Conservation (phyloP, 2,797 vertebrate genomes). For the Petrocephalus sullivani region DNA sequence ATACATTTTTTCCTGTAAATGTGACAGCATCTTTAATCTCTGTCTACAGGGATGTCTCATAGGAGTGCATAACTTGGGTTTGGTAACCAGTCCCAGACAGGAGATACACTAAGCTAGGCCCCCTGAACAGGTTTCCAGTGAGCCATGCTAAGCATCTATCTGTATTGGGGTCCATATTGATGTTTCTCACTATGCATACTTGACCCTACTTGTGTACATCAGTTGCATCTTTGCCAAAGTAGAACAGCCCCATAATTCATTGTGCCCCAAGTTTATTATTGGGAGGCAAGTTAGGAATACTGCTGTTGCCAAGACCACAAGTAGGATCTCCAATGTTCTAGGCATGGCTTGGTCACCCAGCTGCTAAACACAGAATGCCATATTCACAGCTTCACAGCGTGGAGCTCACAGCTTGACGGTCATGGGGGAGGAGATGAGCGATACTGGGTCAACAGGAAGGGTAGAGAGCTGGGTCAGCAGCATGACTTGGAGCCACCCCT, state of each 20-base stretch:
- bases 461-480: conserved; percentile 27
- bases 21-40: not conserved
- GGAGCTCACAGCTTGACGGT: not conserved
- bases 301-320: not conserved
- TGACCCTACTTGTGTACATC: not conserved
- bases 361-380: not conserved
- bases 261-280: not conserved
- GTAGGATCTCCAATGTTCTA: not conserved
- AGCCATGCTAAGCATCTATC: not conserved
- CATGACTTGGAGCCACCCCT: conserved; percentile 30
- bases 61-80: not conserved
- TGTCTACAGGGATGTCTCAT: not conserved
- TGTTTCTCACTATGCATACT: not conserved
- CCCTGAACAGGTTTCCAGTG: not conserved
- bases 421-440: too few relatives aligned
- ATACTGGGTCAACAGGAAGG: not conserved
- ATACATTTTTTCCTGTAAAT: not conserved
- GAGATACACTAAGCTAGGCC: too few relatives aligned
- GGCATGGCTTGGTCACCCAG: not conserved
- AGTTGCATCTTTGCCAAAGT: not conserved
- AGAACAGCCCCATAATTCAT: not conserved
- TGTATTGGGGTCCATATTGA: not conserved
- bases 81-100: not conserved
- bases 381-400: not conserved
- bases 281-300: not conserved